Base-by-base conservation (phyloP, 1,140 invertebrate species). In the Drosophila takahashii region DNA sequence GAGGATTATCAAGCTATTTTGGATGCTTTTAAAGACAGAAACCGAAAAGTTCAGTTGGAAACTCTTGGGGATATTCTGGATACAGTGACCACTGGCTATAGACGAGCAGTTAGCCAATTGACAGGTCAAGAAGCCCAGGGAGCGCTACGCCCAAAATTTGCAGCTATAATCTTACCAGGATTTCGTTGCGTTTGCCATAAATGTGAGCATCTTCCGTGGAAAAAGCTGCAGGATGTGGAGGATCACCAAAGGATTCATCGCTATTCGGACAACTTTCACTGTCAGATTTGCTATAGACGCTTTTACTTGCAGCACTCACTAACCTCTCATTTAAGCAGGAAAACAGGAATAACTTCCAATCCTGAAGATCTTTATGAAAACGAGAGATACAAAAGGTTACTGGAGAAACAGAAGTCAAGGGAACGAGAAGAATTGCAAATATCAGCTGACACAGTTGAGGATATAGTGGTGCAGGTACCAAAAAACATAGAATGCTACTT, bases 281-380 rank as follows among this genome's bases (percentile, higher is more conserved):
- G 77, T 27, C 16, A 36, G 8, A 32, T 79, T 15, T 79, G 77
- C 44, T 73, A 67, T 53, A 69, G 69, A 0, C 44, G 77, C 0
- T 79, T 47, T n/a, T 79, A 74, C 26, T 16, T 79, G 9, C 77
- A 79, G 32, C 77, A 79, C 26, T 74, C 44, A 4, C 0, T 79
- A 4, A 65, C 50, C 1, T 42, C 77, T 26, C 44, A 79, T 4
- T 3, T 67, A 4, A 79, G 32, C 36, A 47, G 45, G 10, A 15
- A 52, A 29, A 16, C 42, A 9, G 22, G 36, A 16, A 9, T 22
- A 59, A 53, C 13, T 0, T 26, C 27, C 27, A 34, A 0, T 3
- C 18, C 15, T 7, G 66, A 61, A 3, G 22, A 37, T 16, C 26
- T 78, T 1, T 2, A 27, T 7, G 53, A 56, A 16, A 78, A 78